These are phyloP conservation scores for Hyposoter dolosus DNA, from an alignment of 2,888 invertebrate genomes.

Conservation along the genomic window DNA sequence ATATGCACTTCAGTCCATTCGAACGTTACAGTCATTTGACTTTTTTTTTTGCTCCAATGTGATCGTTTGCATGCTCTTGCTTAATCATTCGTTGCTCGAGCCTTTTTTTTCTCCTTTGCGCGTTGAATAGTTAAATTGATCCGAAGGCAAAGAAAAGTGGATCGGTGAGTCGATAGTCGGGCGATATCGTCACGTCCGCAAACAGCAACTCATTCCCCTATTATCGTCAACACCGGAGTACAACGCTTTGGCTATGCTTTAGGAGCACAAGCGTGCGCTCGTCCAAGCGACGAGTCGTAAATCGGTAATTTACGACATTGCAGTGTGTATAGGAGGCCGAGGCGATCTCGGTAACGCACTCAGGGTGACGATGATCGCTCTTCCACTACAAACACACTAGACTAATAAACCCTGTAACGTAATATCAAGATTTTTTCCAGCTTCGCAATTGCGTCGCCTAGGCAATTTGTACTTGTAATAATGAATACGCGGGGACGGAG, in stretches of 20 bases:
- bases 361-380: conserved; percentile 41
- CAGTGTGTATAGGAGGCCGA: conserved; percentile 26
- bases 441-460: not conserved
- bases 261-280: not conserved
- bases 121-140: conserved; percentile 34
- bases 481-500: not conserved
- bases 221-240: conserved; percentile 70
- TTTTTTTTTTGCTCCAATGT: not conserved
- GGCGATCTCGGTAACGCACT: conserved; percentile 62
- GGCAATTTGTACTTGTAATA: not conserved
- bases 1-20: not conserved
- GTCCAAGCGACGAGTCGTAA: conserved; percentile 65
- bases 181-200: conserved; percentile 65
- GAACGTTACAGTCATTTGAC: not conserved
- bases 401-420: conserved; percentile 25
- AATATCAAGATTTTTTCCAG: conserved; percentile 8
- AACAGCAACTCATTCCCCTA: conserved; percentile 72
- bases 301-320: conserved; percentile 72
- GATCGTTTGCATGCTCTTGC: not conserved
- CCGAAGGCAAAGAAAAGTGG: conserved; percentile 29
- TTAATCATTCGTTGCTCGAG: conserved; percentile 4
- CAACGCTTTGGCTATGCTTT: conserved; percentile 6
- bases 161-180: conserved; percentile 41
- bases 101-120: not conserved
- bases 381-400: conserved; percentile 31